Conservation (phyloP, 2,888 invertebrate genomes). For the Zygaena filipendulae region DNA sequence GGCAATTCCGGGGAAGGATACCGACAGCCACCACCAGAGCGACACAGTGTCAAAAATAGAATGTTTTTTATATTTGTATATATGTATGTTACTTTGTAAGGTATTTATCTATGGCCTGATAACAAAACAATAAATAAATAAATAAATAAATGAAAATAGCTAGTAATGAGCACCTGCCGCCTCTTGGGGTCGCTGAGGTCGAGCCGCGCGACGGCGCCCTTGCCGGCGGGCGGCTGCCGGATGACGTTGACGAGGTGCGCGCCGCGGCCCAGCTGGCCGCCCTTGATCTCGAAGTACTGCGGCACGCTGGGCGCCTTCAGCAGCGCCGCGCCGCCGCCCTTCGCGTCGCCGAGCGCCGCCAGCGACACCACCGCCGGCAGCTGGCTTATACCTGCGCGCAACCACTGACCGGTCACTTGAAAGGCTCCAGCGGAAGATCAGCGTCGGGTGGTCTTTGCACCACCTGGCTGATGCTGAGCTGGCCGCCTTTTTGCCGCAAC, state of each 20-base stretch:
- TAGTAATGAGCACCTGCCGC: conserved; percentile 32
- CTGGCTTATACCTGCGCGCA: conserved; percentile 16
- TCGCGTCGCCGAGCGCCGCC: conserved; percentile 37
- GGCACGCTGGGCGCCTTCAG: conserved; percentile 42
- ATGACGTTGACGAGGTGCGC: conserved; percentile 55
- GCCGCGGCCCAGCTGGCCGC: conserved; percentile 44
- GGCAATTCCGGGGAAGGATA: no score
- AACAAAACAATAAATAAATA: no score
- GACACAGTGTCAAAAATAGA: no score
- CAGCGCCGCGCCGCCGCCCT: conserved; percentile 26
- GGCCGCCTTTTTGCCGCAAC: no score
- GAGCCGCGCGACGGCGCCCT: conserved; percentile 29
- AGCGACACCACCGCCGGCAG: conserved; percentile 46
- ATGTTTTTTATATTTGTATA: no score
- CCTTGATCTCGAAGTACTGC: conserved; percentile 53
- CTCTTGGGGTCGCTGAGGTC: conserved; percentile 35
- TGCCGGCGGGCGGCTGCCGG: conserved; percentile 39
- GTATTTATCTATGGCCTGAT: no score
- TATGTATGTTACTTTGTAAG: no score
- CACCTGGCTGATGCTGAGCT: no score
- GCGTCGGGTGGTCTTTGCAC: no score
- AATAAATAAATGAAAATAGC: no score
- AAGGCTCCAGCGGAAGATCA: no score
- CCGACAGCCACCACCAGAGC: no score
- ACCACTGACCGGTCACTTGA: conserved; percentile 1